Base-by-base conservation (phyloP, 1,140 invertebrate genomes). In the Teleopsis dalmanni region DNA sequence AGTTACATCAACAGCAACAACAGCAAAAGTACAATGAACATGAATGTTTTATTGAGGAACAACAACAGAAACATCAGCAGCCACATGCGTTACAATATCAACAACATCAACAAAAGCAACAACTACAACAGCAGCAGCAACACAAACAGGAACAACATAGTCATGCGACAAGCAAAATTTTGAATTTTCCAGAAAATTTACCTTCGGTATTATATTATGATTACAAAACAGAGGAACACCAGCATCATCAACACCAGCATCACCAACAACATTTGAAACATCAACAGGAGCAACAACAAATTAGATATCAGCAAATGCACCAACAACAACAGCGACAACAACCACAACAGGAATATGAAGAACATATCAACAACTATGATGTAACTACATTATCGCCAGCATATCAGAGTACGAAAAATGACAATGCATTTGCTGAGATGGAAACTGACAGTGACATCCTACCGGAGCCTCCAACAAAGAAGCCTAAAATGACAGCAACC, bases 381-480 rank as follows among this genome's bases (percentile, higher is more conserved):
- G 58, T 54, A 53, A 54, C 52, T 54, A 50, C 51, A 34, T 27
- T 27, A 47, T 46, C 16, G 53, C 50, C 59, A 57, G 34, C 35
- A 47, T 59, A n/a, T n/a, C n/a, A n/a, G 51, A 35, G 34, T 44
- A 44, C n/a, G 34, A 16, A 11, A 34, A 45, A 50, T 45, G 48
- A 50, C n/a, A 50, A 50, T 27, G 26, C 44, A 55, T 59, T 54
- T 58, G 58, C 64, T 64, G 64, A 62, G 52, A 54, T 53, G 57
- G 61, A 67, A 60, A 60, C 59, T 45, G 64, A 67, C 64, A 67
- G 64, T 54, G 64, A 67, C 62, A 67, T 67, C 64, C 57, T 67
- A 49, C 64, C 65, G 21, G 65, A 68, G 56, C 61, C 64, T 27
- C 65, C 65, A 47, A 68, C 65, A 51, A 68, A 68, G 54, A 56